These are phyloP conservation scores for Notodromas monacha DNA, from an alignment of 2,888 invertebrate genomes.

Conservation along the genomic window DNA sequence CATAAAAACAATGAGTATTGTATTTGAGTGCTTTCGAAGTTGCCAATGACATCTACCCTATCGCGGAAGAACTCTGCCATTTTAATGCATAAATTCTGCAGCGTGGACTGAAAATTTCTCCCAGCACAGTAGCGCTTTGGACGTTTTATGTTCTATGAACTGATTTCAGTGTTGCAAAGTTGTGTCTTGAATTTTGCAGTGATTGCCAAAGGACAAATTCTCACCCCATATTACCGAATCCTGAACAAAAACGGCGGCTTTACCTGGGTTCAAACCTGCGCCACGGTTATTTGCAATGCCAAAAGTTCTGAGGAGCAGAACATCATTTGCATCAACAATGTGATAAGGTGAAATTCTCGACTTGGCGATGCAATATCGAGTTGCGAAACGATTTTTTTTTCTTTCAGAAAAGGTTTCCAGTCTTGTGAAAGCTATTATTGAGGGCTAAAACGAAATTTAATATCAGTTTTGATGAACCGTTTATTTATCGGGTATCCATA, in stretches of 20 bases:
- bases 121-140: too few species aligned
- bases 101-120: too few species aligned
- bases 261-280: conserved; percentile 87
- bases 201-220: conserved; percentile 77
- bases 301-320: conserved; percentile 90
- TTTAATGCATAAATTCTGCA: not conserved
- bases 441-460: too few species aligned
- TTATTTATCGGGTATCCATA: too few species aligned
- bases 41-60: too few species aligned
- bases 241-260: conserved; percentile 88
- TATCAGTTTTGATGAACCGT: too few species aligned
- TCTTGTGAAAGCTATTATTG: too few species aligned
- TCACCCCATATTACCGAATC: conserved; percentile 75
- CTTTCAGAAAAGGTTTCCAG: too few species aligned
- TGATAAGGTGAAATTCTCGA: conserved; percentile 79
- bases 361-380: too few species aligned
- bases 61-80: conserved; percentile 6
- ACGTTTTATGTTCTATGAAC: conserved; percentile 1
- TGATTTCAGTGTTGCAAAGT: conserved; percentile 8
- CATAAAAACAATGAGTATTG: too few species aligned
- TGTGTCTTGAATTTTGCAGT: conserved; percentile 23
- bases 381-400: too few species aligned
- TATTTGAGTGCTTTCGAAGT: too few species aligned
- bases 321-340: conserved; percentile 86
- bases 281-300: conserved; percentile 73